A percentile compares a stretch with the other conserved stretches of the same genome.
Evolutionary conservation across 2,888 invertebrate genomes (phyloP).

Genomic region (Acanthopleura granulata): DNA sequence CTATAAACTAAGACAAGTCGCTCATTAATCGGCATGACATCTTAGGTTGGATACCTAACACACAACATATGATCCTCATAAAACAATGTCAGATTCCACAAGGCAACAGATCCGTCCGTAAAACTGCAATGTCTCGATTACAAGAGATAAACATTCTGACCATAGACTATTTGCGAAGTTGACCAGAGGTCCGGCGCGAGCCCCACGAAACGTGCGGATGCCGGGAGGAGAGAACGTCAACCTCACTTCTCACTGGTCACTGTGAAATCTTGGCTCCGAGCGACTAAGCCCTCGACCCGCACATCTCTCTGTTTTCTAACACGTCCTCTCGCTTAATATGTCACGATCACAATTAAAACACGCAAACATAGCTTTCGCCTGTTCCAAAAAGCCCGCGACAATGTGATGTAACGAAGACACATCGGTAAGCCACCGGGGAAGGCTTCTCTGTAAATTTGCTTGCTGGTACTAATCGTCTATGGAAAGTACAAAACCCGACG

Average conservation of each 20-base stretch:
- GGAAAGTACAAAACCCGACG: not conserved
- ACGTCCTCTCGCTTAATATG: not conserved
- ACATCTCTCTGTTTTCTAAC: slow-evolving; percentile 14
- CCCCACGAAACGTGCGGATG: not conserved
- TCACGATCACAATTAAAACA: slow-evolving; percentile 12
- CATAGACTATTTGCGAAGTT: not conserved
- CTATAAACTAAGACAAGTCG: too few relatives aligned
- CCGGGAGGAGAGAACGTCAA: not conserved
- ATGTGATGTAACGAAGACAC: not conserved
- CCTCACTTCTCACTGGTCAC: not conserved
- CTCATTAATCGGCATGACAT: too few relatives aligned
- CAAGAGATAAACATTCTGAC: not conserved
- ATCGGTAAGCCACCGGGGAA: too few relatives aligned
- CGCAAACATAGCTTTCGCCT: not conserved
- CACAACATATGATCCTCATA: too few relatives aligned
- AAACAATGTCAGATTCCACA: not conserved
- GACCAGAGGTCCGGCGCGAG: too few relatives aligned
- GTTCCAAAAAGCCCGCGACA: not conserved
- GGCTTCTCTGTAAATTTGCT: too few relatives aligned
- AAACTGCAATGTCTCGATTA: not conserved
- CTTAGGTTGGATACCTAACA: too few relatives aligned
- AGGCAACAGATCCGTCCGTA: not conserved
- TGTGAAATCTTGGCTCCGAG: not conserved
- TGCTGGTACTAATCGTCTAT: not conserved
- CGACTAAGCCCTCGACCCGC: not conserved